phyloP scores from a whole-genome alignment of 2,888 invertebrate genomes.

The Aleiodes testaceus region DNA sequence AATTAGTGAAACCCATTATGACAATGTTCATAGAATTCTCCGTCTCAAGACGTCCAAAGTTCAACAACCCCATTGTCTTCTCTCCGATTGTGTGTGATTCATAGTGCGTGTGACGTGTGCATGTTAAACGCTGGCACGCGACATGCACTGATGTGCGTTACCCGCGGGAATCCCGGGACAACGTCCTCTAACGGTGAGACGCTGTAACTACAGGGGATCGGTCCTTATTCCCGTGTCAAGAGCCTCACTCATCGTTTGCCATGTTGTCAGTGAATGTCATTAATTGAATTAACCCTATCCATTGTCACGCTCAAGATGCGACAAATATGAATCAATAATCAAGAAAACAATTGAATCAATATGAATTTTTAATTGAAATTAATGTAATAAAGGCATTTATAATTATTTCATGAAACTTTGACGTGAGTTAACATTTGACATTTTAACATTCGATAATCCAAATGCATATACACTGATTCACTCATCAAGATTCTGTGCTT shows the following conservation, averaged over 20 bases:
- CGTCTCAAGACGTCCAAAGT: background rate
- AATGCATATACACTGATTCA: slow-evolving; percentile 10
- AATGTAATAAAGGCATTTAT: no score
- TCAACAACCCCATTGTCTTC: slow-evolving; percentile 20
- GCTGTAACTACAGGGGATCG: slow-evolving; percentile 34
- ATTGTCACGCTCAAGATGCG: background rate
- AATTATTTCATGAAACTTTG: background rate
- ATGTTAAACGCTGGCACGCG: slow-evolving; percentile 14
- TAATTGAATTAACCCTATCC: slow-evolving; percentile 3
- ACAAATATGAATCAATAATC: no score
- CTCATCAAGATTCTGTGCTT: slow-evolving; percentile 33
- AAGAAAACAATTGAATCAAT: no score
- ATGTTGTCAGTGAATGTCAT: background rate
- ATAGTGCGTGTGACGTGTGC: slow-evolving; percentile 18
- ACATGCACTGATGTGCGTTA: slow-evolving; percentile 35
- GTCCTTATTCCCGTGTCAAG: slow-evolving; percentile 31
- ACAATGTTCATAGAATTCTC: no score
- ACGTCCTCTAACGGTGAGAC: slow-evolving; percentile 5
- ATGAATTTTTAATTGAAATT: no score
- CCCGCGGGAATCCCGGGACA: slow-evolving; percentile 40
- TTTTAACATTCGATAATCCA: slow-evolving; percentile 19
- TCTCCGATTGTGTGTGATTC: slow-evolving; percentile 5
- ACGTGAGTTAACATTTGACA: background rate
- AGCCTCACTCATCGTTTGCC: slow-evolving; percentile 33
- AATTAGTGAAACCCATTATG: no score